Base-by-base conservation (phyloP, 2,888 invertebrate genomes). In the Gari tellinella region DNA sequence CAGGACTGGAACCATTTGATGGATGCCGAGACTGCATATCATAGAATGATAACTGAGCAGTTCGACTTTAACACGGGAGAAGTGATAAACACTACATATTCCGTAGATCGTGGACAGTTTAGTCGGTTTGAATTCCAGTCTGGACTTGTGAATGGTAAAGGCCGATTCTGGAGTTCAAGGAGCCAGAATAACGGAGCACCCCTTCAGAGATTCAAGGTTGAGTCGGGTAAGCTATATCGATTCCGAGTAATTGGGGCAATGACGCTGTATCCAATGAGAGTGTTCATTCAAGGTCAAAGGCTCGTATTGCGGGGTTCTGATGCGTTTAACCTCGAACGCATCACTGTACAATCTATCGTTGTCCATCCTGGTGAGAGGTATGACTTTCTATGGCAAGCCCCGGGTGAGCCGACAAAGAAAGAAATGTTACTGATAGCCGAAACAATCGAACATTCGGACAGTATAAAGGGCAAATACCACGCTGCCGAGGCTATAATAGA, bases 141-240 rank as follows among this genome's bases (percentile, higher is more conserved):
- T 8, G 82, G 69, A 2, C 61, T 86, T n/a, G 73, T 85, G 3
- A 88, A 88, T 51, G 87, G 88, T 8, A 68, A 81, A 40, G 87
- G 86, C 1, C 52, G 86, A 17, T 82, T 74, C 52, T 67, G 73
- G 58, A 25, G 48, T 0, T 52, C 38, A 57, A 0, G 15, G 72
- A 21, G 58, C 45, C 15, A 78, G 74, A 49, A 80, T 52, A 80
- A 82, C 45, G 70, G 58, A 10, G 57, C 83, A 15, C 81, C 84
- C 0, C 57, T 84, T 10, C 55, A 77, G 25, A 31, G 23, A 1
- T 85, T 83, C 38, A 53, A 48, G 5, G 78, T 85, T 2, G 12
- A 12, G 43, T 25, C 63, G 10, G 63, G 69, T 17, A n/a, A 15
- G 1, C 23, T 19, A 19, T 69, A 69, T 51, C 26, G 69, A 8